phyloP scores from a whole-genome alignment of 2,113 vertebrate species.

The Rhinopithecus roxellana region DNA sequence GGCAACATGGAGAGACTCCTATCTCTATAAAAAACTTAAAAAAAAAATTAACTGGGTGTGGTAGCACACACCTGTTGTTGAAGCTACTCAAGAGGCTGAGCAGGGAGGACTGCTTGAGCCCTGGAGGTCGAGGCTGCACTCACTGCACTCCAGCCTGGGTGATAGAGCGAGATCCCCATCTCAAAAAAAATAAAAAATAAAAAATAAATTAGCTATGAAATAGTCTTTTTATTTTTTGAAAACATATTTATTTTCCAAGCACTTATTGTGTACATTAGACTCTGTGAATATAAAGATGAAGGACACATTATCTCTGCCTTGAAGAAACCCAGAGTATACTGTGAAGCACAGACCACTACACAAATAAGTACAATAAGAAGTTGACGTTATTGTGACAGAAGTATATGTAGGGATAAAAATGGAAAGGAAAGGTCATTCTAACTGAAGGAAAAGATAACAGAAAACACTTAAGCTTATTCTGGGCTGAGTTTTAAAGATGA shows the following conservation, averaged over 20 bases:
- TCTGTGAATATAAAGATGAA: neutral
- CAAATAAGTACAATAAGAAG: neutral
- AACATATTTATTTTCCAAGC: conserved; percentile 1
- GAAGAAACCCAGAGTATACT: neutral
- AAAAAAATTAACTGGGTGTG: too few species aligned
- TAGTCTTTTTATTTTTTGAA: neutral
- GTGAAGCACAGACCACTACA: neutral
- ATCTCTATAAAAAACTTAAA: too few species aligned
- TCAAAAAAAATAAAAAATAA: neutral
- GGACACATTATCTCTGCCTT: neutral
- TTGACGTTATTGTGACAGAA: neutral
- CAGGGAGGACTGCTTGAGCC: too few species aligned
- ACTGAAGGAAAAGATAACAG: neutral
- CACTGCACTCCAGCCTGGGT: too few species aligned
- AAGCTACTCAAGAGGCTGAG: too few species aligned
- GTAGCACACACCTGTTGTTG: too few species aligned
- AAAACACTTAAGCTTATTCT: neutral
- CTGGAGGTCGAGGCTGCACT: too few species aligned
- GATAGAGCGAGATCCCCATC: too few species aligned
- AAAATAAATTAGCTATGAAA: neutral
- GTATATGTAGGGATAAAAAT: neutral
- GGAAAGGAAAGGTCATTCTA: neutral
- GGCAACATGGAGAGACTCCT: too few species aligned
- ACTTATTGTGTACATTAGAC: neutral
- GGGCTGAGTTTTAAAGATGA: neutral